Evolutionary conservation across 2,888 invertebrate genomes (phyloP).

Genomic region (Tipula helvola): DNA sequence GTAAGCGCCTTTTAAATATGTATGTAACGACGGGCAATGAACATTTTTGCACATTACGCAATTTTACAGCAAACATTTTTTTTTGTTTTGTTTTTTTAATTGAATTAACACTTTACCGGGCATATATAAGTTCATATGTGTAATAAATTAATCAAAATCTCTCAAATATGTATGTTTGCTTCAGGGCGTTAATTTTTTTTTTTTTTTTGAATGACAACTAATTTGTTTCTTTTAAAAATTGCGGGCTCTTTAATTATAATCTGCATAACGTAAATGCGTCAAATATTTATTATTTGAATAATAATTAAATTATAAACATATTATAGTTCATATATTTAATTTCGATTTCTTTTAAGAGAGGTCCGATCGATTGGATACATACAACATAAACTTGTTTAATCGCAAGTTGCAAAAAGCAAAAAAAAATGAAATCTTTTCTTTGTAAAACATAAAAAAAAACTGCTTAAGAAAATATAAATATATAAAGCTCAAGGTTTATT

Average conservation of each 20-base stretch:
- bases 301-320: not conserved
- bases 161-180: not conserved
- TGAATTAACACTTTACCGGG: not conserved
- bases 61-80: not conserved
- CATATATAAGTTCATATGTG: not conserved
- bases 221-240: not conserved
- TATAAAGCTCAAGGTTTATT: not conserved
- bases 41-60: not conserved
- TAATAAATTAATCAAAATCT: not conserved
- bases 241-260: not conserved
- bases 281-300: not conserved
- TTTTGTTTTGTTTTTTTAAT: too few relatives aligned
- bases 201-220: not conserved
- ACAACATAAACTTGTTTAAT: not conserved
- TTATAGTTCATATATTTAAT: not conserved
- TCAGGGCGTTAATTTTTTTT: not conserved
- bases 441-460: not conserved
- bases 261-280: not conserved
- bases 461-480: not conserved
- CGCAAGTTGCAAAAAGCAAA: not conserved
- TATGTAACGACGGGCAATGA: not conserved
- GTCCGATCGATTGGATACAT: not conserved
- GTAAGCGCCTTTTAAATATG: not conserved
- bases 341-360: not conserved
- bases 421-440: not conserved